Evolutionary conservation across 2,797 vertebrate species (phyloP).

Genomic region (Syngnathus rostellatus): DNA sequence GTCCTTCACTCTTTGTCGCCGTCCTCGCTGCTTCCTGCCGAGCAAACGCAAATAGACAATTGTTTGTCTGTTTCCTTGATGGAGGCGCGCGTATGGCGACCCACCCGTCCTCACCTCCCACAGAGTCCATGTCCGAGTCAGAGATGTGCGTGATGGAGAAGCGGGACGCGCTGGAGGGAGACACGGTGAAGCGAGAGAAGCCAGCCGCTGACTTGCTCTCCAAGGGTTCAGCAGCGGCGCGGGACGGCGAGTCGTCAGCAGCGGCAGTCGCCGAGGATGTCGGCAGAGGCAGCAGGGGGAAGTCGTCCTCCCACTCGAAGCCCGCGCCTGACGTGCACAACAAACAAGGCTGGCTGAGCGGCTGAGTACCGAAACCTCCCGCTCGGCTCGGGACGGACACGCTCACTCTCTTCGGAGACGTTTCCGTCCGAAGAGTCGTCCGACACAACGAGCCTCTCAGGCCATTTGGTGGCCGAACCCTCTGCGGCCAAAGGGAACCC

Average conservation of each 20-base stretch:
- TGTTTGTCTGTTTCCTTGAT: too few relatives aligned
- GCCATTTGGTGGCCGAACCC: constrained; percentile 39
- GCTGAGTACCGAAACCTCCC: too few relatives aligned
- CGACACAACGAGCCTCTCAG: constrained; percentile 44
- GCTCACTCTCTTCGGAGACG: constrained; percentile 77
- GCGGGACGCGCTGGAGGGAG: constrained; percentile 78
- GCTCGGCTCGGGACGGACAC: too few relatives aligned
- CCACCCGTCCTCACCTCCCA: constrained; percentile 67
- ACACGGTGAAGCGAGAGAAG: constrained; percentile 87
- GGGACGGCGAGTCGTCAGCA: constrained; percentile 33
- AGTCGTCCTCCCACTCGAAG: constrained; percentile 82
- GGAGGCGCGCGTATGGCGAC: neutral
- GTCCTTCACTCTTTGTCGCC: constrained; percentile 67
- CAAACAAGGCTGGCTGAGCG: neutral
- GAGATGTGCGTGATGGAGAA: constrained; percentile 96
- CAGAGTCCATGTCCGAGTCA: constrained; percentile 77
- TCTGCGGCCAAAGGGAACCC: constrained; percentile 63
- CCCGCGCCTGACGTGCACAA: constrained; percentile 60
- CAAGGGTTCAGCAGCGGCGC: constrained; percentile 34
- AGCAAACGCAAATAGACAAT: constrained; percentile 6
- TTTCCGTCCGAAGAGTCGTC: constrained; percentile 71
- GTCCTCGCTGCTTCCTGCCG: constrained; percentile 74
- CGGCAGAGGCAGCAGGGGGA: constrained; percentile 71
- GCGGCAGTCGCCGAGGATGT: constrained; percentile 52
- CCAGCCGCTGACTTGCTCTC: constrained; percentile 56